These are phyloP conservation scores for Syngnathoides biaculeatus DNA, from an alignment of 2,113 vertebrate genomes.

Conservation along the genomic window DNA sequence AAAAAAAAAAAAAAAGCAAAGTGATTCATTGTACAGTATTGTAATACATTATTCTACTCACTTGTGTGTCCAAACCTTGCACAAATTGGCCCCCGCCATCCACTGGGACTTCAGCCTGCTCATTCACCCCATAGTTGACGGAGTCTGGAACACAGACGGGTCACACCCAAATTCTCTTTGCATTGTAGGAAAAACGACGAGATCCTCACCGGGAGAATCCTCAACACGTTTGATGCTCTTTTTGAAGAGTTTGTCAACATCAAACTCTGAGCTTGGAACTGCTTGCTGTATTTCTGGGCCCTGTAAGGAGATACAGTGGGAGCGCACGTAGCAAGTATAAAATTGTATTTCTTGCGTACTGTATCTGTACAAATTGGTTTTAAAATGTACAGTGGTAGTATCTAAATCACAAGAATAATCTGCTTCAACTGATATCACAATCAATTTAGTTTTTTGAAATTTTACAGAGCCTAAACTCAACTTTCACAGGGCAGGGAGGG, in stretches of 20 bases:
- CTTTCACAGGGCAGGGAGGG: too few species aligned
- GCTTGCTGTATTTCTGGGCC: conserved; percentile 22
- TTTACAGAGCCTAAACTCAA: too few species aligned
- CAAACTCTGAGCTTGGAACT: conserved; percentile 47
- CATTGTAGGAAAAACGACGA: not conserved
- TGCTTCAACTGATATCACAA: too few species aligned
- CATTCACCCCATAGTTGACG: not conserved
- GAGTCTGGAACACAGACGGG: too few species aligned
- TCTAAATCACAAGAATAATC: too few species aligned
- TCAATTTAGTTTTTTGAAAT: too few species aligned
- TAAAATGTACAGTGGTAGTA: too few species aligned
- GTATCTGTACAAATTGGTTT: too few species aligned
- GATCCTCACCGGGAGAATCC: conserved; percentile 73
- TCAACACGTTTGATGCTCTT: conserved; percentile 79
- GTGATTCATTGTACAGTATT: too few species aligned
- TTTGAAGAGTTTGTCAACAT: conserved; percentile 85
- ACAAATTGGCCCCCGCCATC: too few species aligned
- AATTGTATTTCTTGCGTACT: not conserved
- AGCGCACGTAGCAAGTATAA: not conserved
- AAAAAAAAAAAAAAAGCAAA: too few species aligned
- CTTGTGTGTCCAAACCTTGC: not conserved
- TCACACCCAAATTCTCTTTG: not conserved
- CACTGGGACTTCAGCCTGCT: too few species aligned
- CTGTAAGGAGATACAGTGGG: conserved; percentile 27
- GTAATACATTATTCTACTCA: not conserved